Evolutionary conservation across 2,113 vertebrate species (phyloP).

Genomic region (Amblyopsis rosae): DNA sequence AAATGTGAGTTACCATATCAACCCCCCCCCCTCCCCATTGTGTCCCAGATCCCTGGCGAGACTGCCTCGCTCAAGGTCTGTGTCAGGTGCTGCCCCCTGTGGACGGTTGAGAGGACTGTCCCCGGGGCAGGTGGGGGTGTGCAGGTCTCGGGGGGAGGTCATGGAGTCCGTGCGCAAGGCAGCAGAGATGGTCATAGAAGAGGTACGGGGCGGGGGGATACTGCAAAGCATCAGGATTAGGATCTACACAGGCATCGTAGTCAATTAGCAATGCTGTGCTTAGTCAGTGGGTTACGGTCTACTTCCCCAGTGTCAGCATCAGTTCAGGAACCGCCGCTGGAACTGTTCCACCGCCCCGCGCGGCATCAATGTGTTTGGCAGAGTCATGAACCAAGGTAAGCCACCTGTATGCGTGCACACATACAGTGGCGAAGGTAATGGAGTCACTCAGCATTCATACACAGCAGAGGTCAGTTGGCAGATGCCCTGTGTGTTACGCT

Average conservation of each 20-base stretch:
- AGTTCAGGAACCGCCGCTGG: conserved; percentile 76
- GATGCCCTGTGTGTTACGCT: not conserved
- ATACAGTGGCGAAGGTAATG: no score
- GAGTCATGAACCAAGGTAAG: conserved; percentile 78
- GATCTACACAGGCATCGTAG: not conserved
- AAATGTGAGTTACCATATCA: conserved; percentile 23
- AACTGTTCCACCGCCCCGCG: conserved; percentile 81
- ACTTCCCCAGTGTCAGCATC: conserved; percentile 73
- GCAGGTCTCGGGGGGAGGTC: conserved; percentile 73
- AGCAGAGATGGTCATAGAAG: conserved; percentile 75
- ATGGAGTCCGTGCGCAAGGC: conserved; percentile 76
- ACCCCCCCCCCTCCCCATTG: conserved; percentile 3
- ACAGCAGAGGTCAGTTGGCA: not conserved
- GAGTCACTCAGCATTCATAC: not conserved
- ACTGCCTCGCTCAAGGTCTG: conserved; percentile 72
- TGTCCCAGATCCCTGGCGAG: conserved; percentile 75
- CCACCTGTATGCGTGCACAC: not conserved
- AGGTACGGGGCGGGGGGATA: conserved; percentile 61
- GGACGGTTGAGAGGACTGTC: conserved; percentile 72
- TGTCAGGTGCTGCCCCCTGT: conserved; percentile 69
- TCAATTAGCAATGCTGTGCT: not conserved
- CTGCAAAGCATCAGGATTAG: not conserved
- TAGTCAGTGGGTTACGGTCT: conserved; percentile 14
- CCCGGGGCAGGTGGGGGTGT: conserved; percentile 76
- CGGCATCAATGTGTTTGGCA: conserved; percentile 78